Evolutionary conservation across 2,797 vertebrate species (phyloP), one percentile per base, ranked within the genome.

Genomic region (Manis pentadactyla): DNA sequence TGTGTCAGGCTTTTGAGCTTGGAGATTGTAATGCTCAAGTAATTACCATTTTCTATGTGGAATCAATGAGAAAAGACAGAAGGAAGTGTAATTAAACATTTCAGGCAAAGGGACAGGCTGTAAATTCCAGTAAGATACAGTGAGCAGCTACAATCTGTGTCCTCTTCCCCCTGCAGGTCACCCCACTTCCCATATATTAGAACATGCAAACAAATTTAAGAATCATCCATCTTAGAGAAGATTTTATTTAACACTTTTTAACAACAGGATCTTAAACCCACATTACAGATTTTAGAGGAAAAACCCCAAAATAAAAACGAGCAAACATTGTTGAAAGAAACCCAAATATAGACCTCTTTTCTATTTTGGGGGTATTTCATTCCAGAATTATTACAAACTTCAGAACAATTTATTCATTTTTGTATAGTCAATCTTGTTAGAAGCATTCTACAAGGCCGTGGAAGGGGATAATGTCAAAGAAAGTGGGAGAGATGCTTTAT

Each of bases 321-420:
- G 81, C 73, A 95, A 93, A 81, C 34, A 23, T 51, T 77, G 31
- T 49, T 51, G 12, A 42, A 84, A 79, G 21, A 87, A 94, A 94
- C 9, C 1, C 15, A n/a, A 89, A 34, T 23, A 66, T 5, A 85
- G 5, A 19, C 68, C 34, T 78, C 19, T 66, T 61, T 53, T 5
- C 8, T 57, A 34, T 61, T 86, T 93, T 25, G 49, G 29, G 53
- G 25, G 9, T 61, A 84, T 83, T 82, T 84, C 9, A 18, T 46
- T 39, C 1, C 51, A 84, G 42, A 95, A 68, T 88, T 73, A 49
- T 79, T 75, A 69, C 14, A 68, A 51, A 86, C 18, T 90, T 75
- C 34, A 71, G 46, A 18, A 37, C 49, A 55, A 23, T 87, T 74
- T 69, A 51, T 42, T 84, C 5, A 63, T 66, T 77, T 82, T 87